A percentile compares a stretch with the other conserved stretches of the same genome.
phyloP scores from a whole-genome alignment of 2,888 invertebrate species.

The Ypsolopha scabrella region DNA sequence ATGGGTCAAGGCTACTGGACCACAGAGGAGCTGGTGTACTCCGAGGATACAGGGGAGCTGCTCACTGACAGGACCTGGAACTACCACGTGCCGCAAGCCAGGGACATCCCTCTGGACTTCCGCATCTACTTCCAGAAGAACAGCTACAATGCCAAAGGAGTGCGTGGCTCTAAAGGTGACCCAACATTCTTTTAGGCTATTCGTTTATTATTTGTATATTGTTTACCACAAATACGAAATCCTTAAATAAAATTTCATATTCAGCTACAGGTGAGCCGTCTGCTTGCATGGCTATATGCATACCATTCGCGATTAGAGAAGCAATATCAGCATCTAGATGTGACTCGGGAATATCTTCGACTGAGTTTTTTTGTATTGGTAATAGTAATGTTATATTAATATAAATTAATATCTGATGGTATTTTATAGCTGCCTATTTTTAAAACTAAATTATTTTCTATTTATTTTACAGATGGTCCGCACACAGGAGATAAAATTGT shows the following conservation, averaged over 20 bases:
- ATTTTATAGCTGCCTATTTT: neutral
- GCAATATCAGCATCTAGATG: neutral
- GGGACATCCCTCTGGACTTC: conserved; percentile 72
- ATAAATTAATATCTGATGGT: neutral
- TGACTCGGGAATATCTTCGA: neutral
- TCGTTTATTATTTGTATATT: neutral
- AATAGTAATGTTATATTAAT: neutral
- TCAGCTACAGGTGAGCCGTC: neutral
- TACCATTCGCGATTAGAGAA: neutral
- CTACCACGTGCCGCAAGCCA: conserved; percentile 69
- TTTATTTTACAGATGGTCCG: neutral
- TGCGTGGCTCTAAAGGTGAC: conserved; percentile 68
- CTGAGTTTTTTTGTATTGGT: neutral
- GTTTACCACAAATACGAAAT: neutral
- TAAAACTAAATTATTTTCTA: neutral
- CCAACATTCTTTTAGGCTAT: neutral
- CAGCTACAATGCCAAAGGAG: conserved; percentile 58
- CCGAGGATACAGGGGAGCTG: conserved; percentile 60
- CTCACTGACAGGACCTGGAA: conserved; percentile 74
- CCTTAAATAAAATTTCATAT: neutral
- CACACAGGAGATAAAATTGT: neutral
- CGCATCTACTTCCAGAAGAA: conserved; percentile 62
- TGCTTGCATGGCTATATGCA: neutral
- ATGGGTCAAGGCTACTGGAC: conserved; percentile 72
- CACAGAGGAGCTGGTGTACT: conserved; percentile 65